Base-by-base conservation (phyloP, 2,888 invertebrate genomes). In the Drosophila kuntzei region DNA sequence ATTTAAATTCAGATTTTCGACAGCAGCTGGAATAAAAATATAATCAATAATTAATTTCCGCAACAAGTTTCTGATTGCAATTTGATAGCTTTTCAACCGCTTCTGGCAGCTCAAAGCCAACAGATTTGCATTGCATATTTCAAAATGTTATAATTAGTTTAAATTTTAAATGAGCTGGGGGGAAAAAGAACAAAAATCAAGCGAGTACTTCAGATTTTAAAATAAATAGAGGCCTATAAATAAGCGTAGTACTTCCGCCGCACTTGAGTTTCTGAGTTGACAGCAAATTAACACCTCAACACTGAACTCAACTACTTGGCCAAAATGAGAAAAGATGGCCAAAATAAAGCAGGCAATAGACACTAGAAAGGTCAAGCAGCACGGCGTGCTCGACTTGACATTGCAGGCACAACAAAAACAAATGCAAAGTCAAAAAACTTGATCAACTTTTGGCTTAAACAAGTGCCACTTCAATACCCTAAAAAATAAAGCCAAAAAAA, bases 21-120 rank as follows among this genome's bases (percentile, higher is more conserved):
- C 59, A 58, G 34, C 47, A 41, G 60, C 22, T 46, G 46, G 12
- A 51, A n/a, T n/a, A n/a, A 49, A 51, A 71, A 63, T 44, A 54
- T 43, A 80, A 85, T 85, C 82, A 82, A 82, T 83, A 85, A 72
- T 68, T 79, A 71, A 82, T 80, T 79, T 83, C 60, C 73, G 82
- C 79, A 79, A 80, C 74, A 74, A 76, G 70, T 78, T 68, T 43
- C 54, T 69, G 76, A 76, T 76, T 65, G 64, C 69, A 51, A 61
- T 76, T 72, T 76, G 60, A 76, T 76, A 12, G 64, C 61, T n/a
- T 27, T 29, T 39, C 39, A 9, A 41, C 20, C 18, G 49, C 20
- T n/a, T 6, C 34, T 12, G 50, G 25, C 57, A 50, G 18, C 9
- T 44, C 44, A 44, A 22, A 29, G 41, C 8, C 18, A 39, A 44